Evolutionary conservation across 1,140 invertebrate species (phyloP), one percentile per base, ranked within the genome.

Genomic region (Riptortus pedestris): DNA sequence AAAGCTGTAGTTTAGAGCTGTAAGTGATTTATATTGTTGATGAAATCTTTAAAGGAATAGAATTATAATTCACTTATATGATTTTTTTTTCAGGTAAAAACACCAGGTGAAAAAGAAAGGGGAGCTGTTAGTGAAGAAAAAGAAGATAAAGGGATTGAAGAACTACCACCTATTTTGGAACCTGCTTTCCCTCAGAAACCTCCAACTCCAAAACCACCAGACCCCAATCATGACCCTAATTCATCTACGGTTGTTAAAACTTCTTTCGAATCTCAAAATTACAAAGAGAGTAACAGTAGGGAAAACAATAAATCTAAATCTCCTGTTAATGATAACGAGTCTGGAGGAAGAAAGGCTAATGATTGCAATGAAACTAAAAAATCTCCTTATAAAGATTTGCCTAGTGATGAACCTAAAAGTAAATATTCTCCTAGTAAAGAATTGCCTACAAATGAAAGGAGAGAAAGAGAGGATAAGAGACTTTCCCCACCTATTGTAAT

Each of bases 401-500:
- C n/a, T n/a, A n/a, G n/a, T n/a, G n/a, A n/a, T n/a, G n/a, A n/a
- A n/a, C n/a, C n/a, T n/a, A n/a, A n/a, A n/a, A n/a, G n/a, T n/a
- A n/a, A n/a, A n/a, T n/a, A n/a, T n/a, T n/a, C n/a, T n/a, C n/a
- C n/a, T n/a, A n/a, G n/a, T n/a, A n/a, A n/a, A n/a, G n/a, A n/a
- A n/a, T n/a, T n/a, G n/a, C n/a, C n/a, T n/a, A n/a, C n/a, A n/a
- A n/a, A n/a, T n/a, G n/a, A n/a, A 11, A 60, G 20, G 24, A 51
- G 26, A 52, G 20, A 48, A 59, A 65, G 43, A 61, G 27, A 26
- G 14, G 18, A 48, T 14, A 58, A 60, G 26, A n/a, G n/a, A n/a
- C 60, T 63, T 7, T 51, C 70, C 2, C 62, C 74, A 28, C 57
- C 65, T 14, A 66, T 69, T 7, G 67, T 71, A 16, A 65, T 70